Percentiles rank a stretch among this genome's conserved stretches.
Conservation (phyloP, 2,113 vertebrate species). For the Nansenia antarctica region DNA sequence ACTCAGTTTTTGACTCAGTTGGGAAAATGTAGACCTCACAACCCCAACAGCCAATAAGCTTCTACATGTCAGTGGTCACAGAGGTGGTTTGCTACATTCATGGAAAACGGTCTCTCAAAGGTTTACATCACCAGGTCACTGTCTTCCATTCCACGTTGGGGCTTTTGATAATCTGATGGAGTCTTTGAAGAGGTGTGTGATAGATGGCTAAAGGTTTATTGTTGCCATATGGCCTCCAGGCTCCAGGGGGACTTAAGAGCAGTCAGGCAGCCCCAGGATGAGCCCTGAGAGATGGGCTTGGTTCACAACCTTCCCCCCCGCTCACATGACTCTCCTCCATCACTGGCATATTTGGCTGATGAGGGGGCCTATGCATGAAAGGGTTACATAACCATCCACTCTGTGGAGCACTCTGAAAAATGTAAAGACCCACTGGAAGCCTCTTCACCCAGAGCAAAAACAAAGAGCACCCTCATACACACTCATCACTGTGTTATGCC, state of each 20-base stretch:
- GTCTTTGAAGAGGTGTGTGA: constrained; percentile 20
- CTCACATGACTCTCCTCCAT: constrained; percentile 20
- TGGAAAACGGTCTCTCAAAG: background rate
- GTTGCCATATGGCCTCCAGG: constrained; percentile 31
- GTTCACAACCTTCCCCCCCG: constrained; percentile 17
- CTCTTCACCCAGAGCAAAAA: constrained; percentile 27
- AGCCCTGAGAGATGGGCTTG: constrained; percentile 17
- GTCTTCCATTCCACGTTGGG: constrained; percentile 9
- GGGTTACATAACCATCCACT: constrained; percentile 34
- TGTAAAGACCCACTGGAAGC: constrained; percentile 13
- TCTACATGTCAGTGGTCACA: no score
- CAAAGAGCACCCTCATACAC: constrained; percentile 38
- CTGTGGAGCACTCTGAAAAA: constrained; percentile 35
- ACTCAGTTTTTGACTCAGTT: background rate
- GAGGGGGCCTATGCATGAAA: constrained; percentile 7
- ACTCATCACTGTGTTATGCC: constrained; percentile 20
- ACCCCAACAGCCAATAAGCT: background rate
- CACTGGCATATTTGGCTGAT: constrained; percentile 35
- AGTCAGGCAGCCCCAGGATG: constrained; percentile 5
- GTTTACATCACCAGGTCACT: constrained; percentile 1
- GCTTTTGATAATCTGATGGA: constrained; percentile 16
- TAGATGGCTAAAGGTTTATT: constrained; percentile 37
- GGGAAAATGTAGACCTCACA: background rate
- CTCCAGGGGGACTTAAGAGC: constrained; percentile 9
- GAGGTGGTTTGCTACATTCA: no score